A percentile compares a stretch with the other conserved stretches of the same genome.
Conservation (phyloP, 2,113 vertebrate genomes). For the Scatophagus argus region DNA sequence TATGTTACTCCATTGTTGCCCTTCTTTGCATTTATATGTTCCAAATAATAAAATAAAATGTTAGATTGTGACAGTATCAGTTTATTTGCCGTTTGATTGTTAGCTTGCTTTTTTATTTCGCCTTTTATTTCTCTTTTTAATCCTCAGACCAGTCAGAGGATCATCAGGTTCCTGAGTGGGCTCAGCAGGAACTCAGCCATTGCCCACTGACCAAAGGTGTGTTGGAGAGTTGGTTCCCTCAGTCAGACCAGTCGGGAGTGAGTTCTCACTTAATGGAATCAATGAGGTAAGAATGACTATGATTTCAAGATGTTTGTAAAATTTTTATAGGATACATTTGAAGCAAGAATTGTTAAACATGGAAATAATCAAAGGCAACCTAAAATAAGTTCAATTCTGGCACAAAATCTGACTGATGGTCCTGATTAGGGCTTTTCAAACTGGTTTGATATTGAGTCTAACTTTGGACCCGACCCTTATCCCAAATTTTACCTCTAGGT, state of each 20-base stretch:
- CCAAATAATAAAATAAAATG: too few relatives aligned
- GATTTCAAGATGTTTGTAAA: neutral
- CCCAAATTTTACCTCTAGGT: too few relatives aligned
- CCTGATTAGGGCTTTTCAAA: too few relatives aligned
- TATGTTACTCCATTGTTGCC: neutral
- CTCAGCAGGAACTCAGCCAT: slow-evolving; percentile 85
- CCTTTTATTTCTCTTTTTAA: slow-evolving; percentile 19
- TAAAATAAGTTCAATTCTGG: neutral
- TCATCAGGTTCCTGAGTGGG: slow-evolving; percentile 88
- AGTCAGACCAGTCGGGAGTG: slow-evolving; percentile 89
- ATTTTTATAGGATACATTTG: neutral
- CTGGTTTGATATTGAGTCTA: too few relatives aligned
- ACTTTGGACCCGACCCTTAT: too few relatives aligned
- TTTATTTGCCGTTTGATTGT: neutral
- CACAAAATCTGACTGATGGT: neutral
- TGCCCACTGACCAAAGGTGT: slow-evolving; percentile 71
- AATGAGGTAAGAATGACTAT: slow-evolving; percentile 84
- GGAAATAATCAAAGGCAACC: neutral
- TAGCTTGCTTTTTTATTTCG: neutral
- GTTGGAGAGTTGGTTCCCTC: slow-evolving; percentile 90
- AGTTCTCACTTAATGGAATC: slow-evolving; percentile 93
- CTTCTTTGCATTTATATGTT: neutral
- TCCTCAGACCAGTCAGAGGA: slow-evolving; percentile 44
- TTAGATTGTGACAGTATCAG: neutral
- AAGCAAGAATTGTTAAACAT: neutral